Evolutionary conservation across 2,113 vertebrate genomes (phyloP).

Genomic region (Junco hyemalis): DNA sequence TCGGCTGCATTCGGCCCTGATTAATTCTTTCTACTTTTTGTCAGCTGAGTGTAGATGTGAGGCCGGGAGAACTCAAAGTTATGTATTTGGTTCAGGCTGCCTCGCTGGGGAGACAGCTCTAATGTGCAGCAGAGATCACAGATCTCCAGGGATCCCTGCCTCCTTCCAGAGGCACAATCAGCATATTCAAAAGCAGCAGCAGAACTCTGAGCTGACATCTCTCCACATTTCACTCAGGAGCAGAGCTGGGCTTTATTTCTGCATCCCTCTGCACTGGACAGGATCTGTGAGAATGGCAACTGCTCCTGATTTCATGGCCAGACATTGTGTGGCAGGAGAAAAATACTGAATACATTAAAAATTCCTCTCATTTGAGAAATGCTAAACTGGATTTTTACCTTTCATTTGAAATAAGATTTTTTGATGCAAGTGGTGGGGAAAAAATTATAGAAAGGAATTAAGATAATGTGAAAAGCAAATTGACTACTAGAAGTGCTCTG

Average conservation of each 20-base stretch:
- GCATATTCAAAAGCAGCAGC: background rate
- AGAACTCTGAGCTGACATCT: background rate
- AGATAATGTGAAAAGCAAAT: background rate
- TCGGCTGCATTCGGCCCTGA: background rate
- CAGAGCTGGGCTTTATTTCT: background rate
- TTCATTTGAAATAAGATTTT: background rate
- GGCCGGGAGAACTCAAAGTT: background rate
- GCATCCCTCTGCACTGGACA: background rate
- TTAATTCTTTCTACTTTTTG: background rate
- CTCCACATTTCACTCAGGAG: background rate
- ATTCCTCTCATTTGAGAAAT: background rate
- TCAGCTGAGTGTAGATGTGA: background rate
- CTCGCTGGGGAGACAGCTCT: background rate
- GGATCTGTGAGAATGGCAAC: background rate
- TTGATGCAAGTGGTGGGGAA: background rate
- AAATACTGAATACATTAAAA: background rate
- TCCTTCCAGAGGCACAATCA: background rate
- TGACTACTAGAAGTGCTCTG: background rate
- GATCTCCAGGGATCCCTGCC: background rate
- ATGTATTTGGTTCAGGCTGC: background rate
- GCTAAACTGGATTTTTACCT: background rate
- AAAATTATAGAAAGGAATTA: background rate
- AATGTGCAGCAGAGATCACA: background rate
- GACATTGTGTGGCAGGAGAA: background rate
- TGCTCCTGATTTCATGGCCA: background rate